These are phyloP conservation scores for Pangasius mekongensis DNA, from an alignment of 2,797 vertebrate species.

Conservation along the genomic window DNA sequence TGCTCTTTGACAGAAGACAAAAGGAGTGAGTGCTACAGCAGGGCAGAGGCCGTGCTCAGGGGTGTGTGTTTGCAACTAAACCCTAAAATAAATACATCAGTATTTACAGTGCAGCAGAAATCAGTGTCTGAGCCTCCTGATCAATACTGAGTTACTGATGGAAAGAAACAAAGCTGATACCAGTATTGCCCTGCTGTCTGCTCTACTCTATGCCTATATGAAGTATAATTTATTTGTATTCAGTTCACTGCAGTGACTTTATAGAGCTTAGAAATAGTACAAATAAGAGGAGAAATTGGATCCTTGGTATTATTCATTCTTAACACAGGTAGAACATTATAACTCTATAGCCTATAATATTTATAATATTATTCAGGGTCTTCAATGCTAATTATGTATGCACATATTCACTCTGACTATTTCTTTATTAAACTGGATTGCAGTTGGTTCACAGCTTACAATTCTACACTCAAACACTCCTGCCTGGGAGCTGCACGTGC, in stretches of 20 bases:
- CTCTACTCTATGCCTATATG: not conserved
- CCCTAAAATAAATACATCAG: not conserved
- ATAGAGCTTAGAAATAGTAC: not conserved
- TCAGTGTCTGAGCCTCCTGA: not conserved
- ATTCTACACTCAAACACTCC: not conserved
- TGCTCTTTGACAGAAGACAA: not conserved
- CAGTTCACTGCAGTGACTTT: not conserved
- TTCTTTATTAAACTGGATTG: not conserved
- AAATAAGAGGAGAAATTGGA: not conserved
- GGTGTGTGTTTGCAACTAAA: not conserved
- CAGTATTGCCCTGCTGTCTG: not conserved
- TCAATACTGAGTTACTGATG: not conserved
- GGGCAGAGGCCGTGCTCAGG: too few species aligned
- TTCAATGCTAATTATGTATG: not conserved
- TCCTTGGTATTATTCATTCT: not conserved
- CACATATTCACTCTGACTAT: not conserved
- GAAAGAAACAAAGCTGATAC: not conserved
- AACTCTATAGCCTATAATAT: not conserved
- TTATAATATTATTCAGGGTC: not conserved
- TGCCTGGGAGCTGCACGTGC: not conserved
- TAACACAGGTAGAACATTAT: not conserved
- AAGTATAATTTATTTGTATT: not conserved
- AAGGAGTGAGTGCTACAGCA: not conserved
- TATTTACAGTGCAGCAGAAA: not conserved
- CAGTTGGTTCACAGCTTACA: not conserved